A percentile compares a stretch with the other conserved stretches of the same genome.
These are phyloP conservation scores for Xiphorhynchus erythropygius DNA, from an alignment of 2,797 vertebrate species.

Conservation along the genomic window DNA sequence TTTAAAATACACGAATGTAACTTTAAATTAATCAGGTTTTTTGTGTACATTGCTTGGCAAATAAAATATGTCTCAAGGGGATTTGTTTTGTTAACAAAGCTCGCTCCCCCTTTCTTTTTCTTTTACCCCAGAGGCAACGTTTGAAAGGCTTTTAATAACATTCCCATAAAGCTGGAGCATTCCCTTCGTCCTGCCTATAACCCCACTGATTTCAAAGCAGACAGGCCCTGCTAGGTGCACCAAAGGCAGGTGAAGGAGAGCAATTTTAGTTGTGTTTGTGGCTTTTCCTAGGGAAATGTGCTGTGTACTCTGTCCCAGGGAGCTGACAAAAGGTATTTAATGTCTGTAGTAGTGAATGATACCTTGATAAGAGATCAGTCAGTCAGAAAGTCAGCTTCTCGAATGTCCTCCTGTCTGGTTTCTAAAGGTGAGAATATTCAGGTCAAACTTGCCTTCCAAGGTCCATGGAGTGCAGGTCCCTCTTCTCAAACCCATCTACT, in stretches of 20 bases:
- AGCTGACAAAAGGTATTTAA: accelerated
- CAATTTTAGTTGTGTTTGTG: not conserved
- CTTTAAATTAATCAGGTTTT: slow-evolving; percentile 35
- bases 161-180: not conserved
- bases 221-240: not conserved
- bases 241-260: not conserved
- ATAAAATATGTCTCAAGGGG: not conserved
- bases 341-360: not conserved
- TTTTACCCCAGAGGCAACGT: not conserved
- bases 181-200: not conserved
- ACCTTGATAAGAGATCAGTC: not conserved
- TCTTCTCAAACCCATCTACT: not conserved
- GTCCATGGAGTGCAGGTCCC: not conserved
- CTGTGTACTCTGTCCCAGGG: too few species aligned
- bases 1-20: slow-evolving; percentile 54
- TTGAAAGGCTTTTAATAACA: not conserved
- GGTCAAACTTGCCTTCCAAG: not conserved
- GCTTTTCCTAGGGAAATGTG: not conserved
- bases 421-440: not conserved
- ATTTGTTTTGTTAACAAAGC: slow-evolving; percentile 1
- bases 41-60: slow-evolving; percentile 44
- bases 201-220: not conserved
- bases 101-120: not conserved
- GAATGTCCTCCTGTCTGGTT: not conserved
- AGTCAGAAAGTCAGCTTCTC: not conserved